Percentiles rank a stretch among this genome's conserved stretches.
Conservation (phyloP, 1,140 invertebrate genomes). For the Druon quercuslanigerum region DNA sequence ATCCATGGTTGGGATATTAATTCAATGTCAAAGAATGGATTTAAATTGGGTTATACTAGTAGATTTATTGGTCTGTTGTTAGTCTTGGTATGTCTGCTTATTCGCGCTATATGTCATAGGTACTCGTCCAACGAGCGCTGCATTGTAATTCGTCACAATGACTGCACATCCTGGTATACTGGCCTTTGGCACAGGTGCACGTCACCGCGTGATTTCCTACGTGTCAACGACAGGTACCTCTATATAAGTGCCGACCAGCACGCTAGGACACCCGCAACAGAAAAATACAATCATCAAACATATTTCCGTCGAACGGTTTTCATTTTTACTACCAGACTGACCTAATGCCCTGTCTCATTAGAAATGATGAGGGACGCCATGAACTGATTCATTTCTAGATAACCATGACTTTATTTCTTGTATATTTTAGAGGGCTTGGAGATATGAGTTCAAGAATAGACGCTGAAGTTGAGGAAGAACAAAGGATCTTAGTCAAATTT, state of each 20-base stretch:
- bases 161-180: conserved; percentile 63
- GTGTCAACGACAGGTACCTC: conserved; percentile 59
- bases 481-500: too few relatives aligned
- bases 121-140: conserved; percentile 38
- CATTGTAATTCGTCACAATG: conserved; percentile 68
- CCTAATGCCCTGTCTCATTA: conserved; percentile 9
- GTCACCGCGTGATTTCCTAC: conserved; percentile 57
- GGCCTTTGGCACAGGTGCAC: conserved; percentile 60
- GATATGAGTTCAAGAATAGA: too few relatives aligned
- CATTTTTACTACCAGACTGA: background rate
- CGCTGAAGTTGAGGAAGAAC: too few relatives aligned
- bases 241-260: conserved; percentile 13
- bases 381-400: too few relatives aligned
- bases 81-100: conserved; percentile 36
- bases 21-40: background rate
- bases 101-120: conserved; percentile 45
- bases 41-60: conserved; percentile 2
- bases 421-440: too few relatives aligned
- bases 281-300: background rate
- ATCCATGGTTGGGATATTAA: background rate
- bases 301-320: conserved; percentile 18
- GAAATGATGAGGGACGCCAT: background rate
- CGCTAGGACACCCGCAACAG: background rate
- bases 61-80: background rate
- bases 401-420: too few relatives aligned